Evolutionary conservation across 2,888 invertebrate genomes (phyloP), one percentile per base, ranked within the genome.

Genomic region (Ormyrus labotus): DNA sequence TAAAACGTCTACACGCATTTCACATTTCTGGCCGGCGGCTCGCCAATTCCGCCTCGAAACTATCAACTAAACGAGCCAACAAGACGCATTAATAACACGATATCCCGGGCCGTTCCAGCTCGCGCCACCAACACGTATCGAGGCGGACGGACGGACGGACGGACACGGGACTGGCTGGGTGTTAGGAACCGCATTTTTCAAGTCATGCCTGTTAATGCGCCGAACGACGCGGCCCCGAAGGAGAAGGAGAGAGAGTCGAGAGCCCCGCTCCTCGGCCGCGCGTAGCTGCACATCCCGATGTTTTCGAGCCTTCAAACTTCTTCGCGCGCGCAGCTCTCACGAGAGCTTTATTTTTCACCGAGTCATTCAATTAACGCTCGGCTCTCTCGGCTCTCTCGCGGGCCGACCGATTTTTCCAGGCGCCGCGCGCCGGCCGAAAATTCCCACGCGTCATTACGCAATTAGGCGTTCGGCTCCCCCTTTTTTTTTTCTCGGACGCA

Each of bases 121-220:
- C 76, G 7, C 71, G 4, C 70, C 69, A 81, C 61, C 83, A 70
- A 83, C 34, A 34, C 80, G 85, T 81, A 83, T 34, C 82, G 64
- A 71, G 34, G 51, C 45, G 84, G 84, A 85, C 84, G 84, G 82
- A 84, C 83, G 85, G 83, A 2, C 8, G 10, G 48, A n/a, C 47
- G 10, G 6, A 9, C 34, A 34, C 5, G 50, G 83, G 11, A 45
- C n/a, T 9, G 63, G 19, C 47, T 55, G 75, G 61, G 61, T 74
- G 64, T 65, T 74, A 65, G 67, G 53, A 76, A 88, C 87, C 88
- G 86, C 88, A 89, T 89, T 89, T 89, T 89, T 89, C 89, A 88
- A 89, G 88, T 89, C 88, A 89, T 87, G 88, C 87, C 87, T 87
- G 89, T 88, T 89, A 89, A 89, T 89, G 88, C 87, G 50, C 51